Percentiles rank a stretch among this genome's conserved stretches.
Evolutionary conservation across 1,140 invertebrate genomes (phyloP).

Genomic region (Sycophila sp.): DNA sequence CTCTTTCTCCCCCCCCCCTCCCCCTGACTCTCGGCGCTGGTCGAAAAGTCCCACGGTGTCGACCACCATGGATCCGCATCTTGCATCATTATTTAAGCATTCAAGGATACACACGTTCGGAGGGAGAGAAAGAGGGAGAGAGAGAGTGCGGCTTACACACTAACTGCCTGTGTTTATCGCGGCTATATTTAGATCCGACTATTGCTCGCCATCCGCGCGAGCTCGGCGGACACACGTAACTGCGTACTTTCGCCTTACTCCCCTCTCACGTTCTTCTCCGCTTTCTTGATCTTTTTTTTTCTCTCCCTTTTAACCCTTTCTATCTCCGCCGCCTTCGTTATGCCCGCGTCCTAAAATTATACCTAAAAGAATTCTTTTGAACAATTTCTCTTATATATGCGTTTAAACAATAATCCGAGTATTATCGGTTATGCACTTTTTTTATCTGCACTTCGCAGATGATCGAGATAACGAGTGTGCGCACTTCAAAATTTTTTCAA

Average conservation of each 20-base stretch:
- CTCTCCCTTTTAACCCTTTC: too few species aligned
- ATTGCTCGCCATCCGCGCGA: constrained; percentile 54
- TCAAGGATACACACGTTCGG: constrained; percentile 44
- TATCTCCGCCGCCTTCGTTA: too few species aligned
- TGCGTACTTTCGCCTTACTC: background rate
- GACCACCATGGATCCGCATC: constrained; percentile 36
- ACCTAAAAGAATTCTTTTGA: too few species aligned
- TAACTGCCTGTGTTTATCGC: constrained; percentile 59
- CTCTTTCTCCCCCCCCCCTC: too few species aligned
- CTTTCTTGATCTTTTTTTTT: background rate
- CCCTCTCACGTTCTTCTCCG: background rate
- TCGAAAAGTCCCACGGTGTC: constrained; percentile 25
- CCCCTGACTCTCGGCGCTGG: too few species aligned
- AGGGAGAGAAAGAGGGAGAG: background rate
- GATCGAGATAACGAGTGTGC: too few species aligned
- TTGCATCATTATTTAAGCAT: constrained; percentile 46
- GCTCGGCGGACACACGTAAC: background rate
- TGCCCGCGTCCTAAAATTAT: too few species aligned
- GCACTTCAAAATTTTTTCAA: too few species aligned
- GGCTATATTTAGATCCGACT: constrained; percentile 56
- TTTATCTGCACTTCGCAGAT: too few species aligned
- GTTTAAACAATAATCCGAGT: too few species aligned
- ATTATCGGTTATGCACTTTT: too few species aligned
- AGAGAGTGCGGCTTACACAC: constrained; percentile 40
- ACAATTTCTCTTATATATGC: too few species aligned